These are phyloP conservation scores for Picus viridis DNA, from an alignment of 2,797 vertebrate genomes.

Conservation along the genomic window DNA sequence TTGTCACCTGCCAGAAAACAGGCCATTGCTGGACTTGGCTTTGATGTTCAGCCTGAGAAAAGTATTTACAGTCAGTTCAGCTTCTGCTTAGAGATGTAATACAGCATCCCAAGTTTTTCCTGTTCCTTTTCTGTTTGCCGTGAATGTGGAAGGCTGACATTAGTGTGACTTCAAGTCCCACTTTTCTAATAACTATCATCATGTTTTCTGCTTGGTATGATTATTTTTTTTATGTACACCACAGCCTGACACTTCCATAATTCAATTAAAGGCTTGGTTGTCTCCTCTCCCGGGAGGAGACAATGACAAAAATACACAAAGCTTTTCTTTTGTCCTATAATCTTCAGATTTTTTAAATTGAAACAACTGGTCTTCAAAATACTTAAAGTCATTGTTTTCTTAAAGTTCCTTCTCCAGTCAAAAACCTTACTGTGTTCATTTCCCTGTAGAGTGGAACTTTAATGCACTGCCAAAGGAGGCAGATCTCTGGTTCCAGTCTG, in stretches of 20 bases:
- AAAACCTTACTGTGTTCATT: neutral
- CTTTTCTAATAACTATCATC: neutral
- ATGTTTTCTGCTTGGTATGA: neutral
- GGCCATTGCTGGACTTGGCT: neutral
- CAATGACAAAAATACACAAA: neutral
- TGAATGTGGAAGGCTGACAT: neutral
- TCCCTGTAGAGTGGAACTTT: neutral
- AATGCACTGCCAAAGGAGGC: neutral
- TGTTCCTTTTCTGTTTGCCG: neutral
- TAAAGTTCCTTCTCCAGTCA: neutral
- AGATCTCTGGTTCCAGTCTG: neutral
- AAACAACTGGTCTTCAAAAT: neutral
- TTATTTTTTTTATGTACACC: neutral
- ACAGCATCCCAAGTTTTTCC: neutral
- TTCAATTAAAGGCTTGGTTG: neutral
- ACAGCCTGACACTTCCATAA: neutral
- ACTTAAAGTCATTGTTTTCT: neutral
- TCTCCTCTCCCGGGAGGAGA: neutral
- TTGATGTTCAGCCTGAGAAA: neutral
- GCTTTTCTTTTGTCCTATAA: neutral
- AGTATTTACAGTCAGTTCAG: neutral
- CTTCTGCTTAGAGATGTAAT: neutral
- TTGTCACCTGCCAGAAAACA: neutral
- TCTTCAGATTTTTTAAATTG: neutral
- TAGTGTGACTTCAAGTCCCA: neutral